Base-by-base conservation (phyloP, 2,797 vertebrate genomes). In the Microctenopoma steveboyesi region DNA sequence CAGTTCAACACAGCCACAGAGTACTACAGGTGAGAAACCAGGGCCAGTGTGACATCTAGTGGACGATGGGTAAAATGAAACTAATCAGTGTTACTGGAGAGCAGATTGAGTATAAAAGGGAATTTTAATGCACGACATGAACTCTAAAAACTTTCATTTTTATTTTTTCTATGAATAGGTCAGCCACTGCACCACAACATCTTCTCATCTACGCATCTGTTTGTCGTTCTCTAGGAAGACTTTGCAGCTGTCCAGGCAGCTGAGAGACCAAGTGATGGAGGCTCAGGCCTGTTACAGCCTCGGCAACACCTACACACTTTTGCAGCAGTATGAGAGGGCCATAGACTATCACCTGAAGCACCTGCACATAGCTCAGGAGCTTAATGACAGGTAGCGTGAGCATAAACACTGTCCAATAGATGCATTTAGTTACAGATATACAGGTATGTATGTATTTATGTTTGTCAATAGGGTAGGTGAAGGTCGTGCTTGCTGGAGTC, bases 251-350 rank as follows among this genome's bases (percentile, higher is more conserved):
- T 97, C 98, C 14, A 93, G 96, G 12, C 97, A 99, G 84, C 94
- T 99, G 73, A 93, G 96, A 84, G 98, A 99, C 85, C 96, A 96
- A 86, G 97, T 96, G 6, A 96, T 98, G 86, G 98, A 99, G 90
- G 98, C 98, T 0, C 98, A 99, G 90, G 97, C 98, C 0, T 99
- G 98, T 84, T 99, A 99, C 90, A 99, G 98, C 63, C 94, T 99
- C 52, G 98, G 98, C 18, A 99, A 98, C 92, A 99, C 98, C 0
- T 96, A 96, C 89, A 99, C 97, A 0, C 93, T 99, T 51, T 91
- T 99, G 62, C 96, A 96, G 70, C 96, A 98, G 87, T 96, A 97
- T 0, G 96, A 97, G 35, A 92, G 93, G 0, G 96, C 98, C 0
- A 94, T 98, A 0, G 96, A 99, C 51, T 97, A 96, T 85, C 97